A percentile compares a stretch with the other conserved stretches of the same genome.
phyloP scores from a whole-genome alignment of 1,140 invertebrate genomes.

The Macrotrachela quadricornifera region DNA sequence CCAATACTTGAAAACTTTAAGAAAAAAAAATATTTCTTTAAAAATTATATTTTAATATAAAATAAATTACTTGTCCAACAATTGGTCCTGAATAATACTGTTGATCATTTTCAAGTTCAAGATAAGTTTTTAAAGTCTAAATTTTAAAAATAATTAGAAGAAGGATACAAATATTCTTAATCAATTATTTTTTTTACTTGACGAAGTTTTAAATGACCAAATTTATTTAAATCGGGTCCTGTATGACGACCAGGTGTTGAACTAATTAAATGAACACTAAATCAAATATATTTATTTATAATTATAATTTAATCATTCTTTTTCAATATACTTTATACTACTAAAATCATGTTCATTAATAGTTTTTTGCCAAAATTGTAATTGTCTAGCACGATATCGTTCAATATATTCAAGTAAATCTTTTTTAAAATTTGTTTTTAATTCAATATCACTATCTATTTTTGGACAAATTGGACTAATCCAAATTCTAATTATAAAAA shows the following conservation, averaged over 20 bases:
- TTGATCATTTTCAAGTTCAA: too few species aligned
- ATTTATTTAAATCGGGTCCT: conserved; percentile 28
- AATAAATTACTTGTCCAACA: too few species aligned
- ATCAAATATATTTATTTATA: too few species aligned
- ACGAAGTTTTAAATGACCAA: conserved; percentile 49
- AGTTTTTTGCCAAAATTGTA: conserved; percentile 29
- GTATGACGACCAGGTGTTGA: conserved; percentile 56
- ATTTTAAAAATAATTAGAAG: too few species aligned
- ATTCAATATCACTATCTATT: conserved; percentile 34
- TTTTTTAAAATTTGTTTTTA: conserved; percentile 59
- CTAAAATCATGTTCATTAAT: conserved; percentile 44
- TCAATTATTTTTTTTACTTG: conserved; percentile 22
- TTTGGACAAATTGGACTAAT: conserved; percentile 53
- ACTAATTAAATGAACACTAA: conserved; percentile 56
- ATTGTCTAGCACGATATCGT: conserved; percentile 44
- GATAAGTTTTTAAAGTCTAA: too few species aligned
- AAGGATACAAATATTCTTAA: too few species aligned
- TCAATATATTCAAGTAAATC: conserved; percentile 57
- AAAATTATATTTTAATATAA: too few species aligned
- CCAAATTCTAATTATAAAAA: conserved; percentile 43
- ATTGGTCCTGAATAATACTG: too few species aligned
- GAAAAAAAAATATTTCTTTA: conserved; percentile 28
- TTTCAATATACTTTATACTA: too few species aligned
- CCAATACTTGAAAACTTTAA: conserved; percentile 77
- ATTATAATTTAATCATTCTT: too few species aligned